Evolutionary conservation across 2,888 invertebrate genomes (phyloP).

Genomic region (Empis livida): DNA sequence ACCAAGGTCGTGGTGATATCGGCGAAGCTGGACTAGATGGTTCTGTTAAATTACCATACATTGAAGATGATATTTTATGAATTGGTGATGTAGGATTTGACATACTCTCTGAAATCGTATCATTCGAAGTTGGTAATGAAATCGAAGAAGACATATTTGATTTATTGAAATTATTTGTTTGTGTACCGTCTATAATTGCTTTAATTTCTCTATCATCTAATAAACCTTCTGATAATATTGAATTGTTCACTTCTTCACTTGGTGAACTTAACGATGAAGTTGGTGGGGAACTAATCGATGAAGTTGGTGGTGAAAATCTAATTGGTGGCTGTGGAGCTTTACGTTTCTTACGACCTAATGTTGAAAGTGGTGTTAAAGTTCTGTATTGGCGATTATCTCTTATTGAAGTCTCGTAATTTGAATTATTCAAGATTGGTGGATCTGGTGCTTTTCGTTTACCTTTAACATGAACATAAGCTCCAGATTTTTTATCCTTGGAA

Average conservation of each 20-base stretch:
- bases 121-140: constrained; percentile 51
- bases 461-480: constrained; percentile 50
- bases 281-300: neutral
- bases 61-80: no score
- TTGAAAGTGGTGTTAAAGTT: constrained; percentile 10
- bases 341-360: constrained; percentile 35
- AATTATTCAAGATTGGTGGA: constrained; percentile 41
- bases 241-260: neutral
- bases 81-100: no score
- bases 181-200: constrained; percentile 11
- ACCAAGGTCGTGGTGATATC: constrained; percentile 50
- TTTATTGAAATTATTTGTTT: neutral
- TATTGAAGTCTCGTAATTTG: neutral
- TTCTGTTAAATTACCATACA: neutral
- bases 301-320: neutral
- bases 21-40: constrained; percentile 27
- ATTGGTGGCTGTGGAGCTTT: constrained; percentile 14
- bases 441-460: constrained; percentile 62
- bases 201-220: constrained; percentile 14
- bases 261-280: neutral
- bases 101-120: no score
- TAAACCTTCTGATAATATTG: constrained; percentile 2
- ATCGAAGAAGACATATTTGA: constrained; percentile 29
- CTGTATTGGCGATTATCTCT: constrained; percentile 10
- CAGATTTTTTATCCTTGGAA: constrained; percentile 44